Percentiles rank a stretch among this genome's conserved stretches.
Evolutionary conservation across 2,888 invertebrate genomes (phyloP).

Genomic region (Norana najaformis): DNA sequence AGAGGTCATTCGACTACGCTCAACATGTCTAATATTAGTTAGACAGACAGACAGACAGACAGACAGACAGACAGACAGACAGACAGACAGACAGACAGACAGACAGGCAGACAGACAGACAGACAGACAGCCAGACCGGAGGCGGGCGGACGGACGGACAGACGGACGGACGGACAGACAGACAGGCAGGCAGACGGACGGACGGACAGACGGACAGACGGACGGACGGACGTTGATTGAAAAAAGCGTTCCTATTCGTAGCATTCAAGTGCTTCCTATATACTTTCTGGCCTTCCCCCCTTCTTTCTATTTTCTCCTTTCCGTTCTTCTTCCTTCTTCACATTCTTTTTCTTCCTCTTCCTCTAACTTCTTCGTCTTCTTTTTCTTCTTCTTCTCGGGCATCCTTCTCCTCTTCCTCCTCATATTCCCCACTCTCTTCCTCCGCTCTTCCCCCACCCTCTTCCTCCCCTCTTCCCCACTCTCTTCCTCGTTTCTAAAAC

Average conservation of each 20-base stretch:
- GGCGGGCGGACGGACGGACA: not conserved
- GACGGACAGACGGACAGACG: not conserved
- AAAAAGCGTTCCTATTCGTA: not conserved
- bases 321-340: too few relatives aligned
- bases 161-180: not conserved
- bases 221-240: not conserved
- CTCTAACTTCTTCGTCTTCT: not conserved
- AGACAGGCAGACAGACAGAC: not conserved
- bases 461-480: not conserved
- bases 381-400: not conserved
- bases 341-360: not conserved
- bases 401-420: too few relatives aligned
- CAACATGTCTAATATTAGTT: constrained; percentile 13
- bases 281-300: too few relatives aligned
- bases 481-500: not conserved
- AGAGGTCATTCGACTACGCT: constrained; percentile 7
- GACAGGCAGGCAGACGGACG: too few relatives aligned
- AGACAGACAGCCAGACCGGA: not conserved
- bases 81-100: too few relatives aligned
- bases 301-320: too few relatives aligned
- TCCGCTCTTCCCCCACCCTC: not conserved
- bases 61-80: not conserved
- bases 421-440: not conserved
- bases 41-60: not conserved
- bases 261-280: not conserved